phyloP scores from a whole-genome alignment of 2,888 invertebrate species.

The Bugulina stolonifera region DNA sequence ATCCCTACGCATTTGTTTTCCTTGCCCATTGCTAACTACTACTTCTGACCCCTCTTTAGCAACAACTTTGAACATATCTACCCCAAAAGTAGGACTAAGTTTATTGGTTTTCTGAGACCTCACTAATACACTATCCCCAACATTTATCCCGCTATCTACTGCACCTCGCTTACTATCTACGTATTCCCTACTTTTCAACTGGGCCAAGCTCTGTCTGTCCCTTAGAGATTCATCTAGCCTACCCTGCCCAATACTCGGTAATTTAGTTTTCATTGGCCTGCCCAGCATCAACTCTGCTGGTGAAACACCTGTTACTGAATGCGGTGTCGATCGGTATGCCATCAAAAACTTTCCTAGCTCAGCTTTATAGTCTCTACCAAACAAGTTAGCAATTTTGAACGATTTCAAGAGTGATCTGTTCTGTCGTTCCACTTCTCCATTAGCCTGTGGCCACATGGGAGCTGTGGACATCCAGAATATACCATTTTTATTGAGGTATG shows the following conservation, averaged over 20 bases:
- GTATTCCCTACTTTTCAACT: too few relatives aligned
- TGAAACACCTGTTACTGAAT: conserved; percentile 30
- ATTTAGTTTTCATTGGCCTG: conserved; percentile 30
- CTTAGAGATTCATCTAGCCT: too few relatives aligned
- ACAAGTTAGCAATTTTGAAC: conserved; percentile 31
- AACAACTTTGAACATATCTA: too few relatives aligned
- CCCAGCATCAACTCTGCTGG: conserved; percentile 31
- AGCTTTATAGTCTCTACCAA: conserved; percentile 29
- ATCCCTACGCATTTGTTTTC: background rate
- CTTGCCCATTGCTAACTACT: background rate
- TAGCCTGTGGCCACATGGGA: conserved; percentile 30
- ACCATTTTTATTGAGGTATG: conserved; percentile 29
- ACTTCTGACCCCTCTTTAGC: background rate
- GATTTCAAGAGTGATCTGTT: conserved; percentile 33
- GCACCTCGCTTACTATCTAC: too few relatives aligned
- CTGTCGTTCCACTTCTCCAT: conserved; percentile 30
- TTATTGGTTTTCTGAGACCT: too few relatives aligned
- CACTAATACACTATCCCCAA: too few relatives aligned
- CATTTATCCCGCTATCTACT: too few relatives aligned
- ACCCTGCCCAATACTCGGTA: too few relatives aligned
- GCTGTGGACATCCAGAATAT: conserved; percentile 30
- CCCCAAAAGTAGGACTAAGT: too few relatives aligned
- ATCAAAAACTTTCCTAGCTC: conserved; percentile 27
- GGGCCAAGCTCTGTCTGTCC: too few relatives aligned
- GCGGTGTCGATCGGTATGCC: conserved; percentile 31